phyloP scores from a whole-genome alignment of 2,888 invertebrate genomes.

The Sthenelais limicola region DNA sequence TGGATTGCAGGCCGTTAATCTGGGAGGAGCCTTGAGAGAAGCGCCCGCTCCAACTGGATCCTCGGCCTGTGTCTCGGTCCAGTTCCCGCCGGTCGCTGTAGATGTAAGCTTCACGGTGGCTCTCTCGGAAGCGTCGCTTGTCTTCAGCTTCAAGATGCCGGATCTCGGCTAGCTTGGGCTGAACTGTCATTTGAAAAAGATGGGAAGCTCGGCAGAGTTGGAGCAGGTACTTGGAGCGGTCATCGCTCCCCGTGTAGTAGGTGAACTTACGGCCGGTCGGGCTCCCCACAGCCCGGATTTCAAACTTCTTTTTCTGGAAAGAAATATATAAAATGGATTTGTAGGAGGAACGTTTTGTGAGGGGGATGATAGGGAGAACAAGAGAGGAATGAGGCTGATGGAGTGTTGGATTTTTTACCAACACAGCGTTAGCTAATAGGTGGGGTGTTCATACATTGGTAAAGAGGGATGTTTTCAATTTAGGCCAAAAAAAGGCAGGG shows the following conservation, averaged over 20 bases:
- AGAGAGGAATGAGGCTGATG: too few species aligned
- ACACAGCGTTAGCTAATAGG: too few species aligned
- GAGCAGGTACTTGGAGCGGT: slow-evolving; percentile 92
- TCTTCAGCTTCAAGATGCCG: slow-evolving; percentile 87
- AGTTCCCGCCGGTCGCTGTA: slow-evolving; percentile 75
- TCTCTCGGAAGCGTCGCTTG: slow-evolving; percentile 60
- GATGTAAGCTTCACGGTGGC: slow-evolving; percentile 81
- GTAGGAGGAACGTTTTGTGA: background rate
- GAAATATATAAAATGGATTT: background rate
- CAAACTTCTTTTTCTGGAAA: slow-evolving; percentile 90
- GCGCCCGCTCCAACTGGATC: slow-evolving; percentile 48
- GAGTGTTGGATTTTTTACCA: too few species aligned
- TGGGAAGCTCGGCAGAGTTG: slow-evolving; percentile 92
- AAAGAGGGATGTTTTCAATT: too few species aligned
- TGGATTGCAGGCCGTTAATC: background rate
- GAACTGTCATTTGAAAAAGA: slow-evolving; percentile 92
- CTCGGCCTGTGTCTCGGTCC: slow-evolving; percentile 61
- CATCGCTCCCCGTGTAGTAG: slow-evolving; percentile 92
- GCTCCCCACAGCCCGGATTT: slow-evolving; percentile 89
- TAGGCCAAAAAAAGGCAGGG: too few species aligned
- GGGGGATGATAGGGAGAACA: background rate
- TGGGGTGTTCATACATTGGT: too few species aligned
- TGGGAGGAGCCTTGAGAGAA: background rate
- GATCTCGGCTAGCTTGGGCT: slow-evolving; percentile 85
- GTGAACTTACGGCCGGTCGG: slow-evolving; percentile 78